Conservation (phyloP, 2,888 invertebrate species). For the Scaptomyza tumidula region DNA sequence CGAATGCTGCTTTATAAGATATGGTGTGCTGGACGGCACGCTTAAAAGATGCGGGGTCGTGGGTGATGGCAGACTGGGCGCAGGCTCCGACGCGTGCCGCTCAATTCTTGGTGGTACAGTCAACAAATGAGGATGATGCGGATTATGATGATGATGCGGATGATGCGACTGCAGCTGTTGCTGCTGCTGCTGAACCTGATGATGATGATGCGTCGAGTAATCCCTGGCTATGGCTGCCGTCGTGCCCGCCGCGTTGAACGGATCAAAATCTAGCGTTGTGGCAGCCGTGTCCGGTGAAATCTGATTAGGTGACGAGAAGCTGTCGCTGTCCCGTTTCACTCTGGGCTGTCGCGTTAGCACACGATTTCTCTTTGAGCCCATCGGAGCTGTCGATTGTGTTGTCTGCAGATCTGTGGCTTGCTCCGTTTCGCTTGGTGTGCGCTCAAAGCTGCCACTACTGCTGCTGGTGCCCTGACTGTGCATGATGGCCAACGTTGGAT, state of each 20-base stretch:
- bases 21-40: conserved; percentile 86
- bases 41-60: conserved; percentile 86
- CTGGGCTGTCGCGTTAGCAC: conserved; percentile 88
- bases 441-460: conserved; percentile 60
- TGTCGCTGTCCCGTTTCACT: conserved; percentile 88
- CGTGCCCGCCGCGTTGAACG: conserved; percentile 74
- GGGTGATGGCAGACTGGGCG: conserved; percentile 85
- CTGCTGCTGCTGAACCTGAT: conserved; percentile 42
- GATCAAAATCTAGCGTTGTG: conserved; percentile 79
- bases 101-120: conserved; percentile 86
- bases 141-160: conserved; percentile 56
- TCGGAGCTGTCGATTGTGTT: conserved; percentile 59
- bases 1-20: conserved; percentile 88
- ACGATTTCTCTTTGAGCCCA: conserved; percentile 88
- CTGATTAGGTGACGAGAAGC: conserved; percentile 81
- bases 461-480: conserved; percentile 65
- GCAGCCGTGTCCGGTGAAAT: conserved; percentile 81
- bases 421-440: conserved; percentile 53
- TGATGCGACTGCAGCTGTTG: conserved; percentile 37
- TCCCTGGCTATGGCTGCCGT: conserved; percentile 61
- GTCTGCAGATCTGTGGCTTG: conserved; percentile 45
- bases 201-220: conserved; percentile 68
- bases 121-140: conserved; percentile 81
- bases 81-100: conserved; percentile 87
- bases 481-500: conserved; percentile 56